Percentiles rank a stretch among this genome's conserved stretches.
Conservation (phyloP, 2,888 invertebrate species). For the Mimumesa dahlbomi region DNA sequence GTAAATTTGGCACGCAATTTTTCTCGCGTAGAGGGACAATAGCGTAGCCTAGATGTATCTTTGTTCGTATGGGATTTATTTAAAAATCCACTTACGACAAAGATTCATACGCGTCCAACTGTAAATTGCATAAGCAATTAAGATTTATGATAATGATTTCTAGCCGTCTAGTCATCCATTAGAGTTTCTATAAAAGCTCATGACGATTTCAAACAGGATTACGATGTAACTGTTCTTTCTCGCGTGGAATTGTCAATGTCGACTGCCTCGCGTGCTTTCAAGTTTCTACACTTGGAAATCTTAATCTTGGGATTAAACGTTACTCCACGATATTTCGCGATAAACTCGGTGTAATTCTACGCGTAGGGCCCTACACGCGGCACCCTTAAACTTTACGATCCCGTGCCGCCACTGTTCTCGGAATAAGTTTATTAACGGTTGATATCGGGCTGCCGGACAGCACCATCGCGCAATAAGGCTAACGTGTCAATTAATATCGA, state of each 20-base stretch:
- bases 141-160: conserved; percentile 30
- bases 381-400: too few species aligned
- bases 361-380: too few species aligned
- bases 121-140: conserved; percentile 23
- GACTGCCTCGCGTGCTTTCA: conserved; percentile 59
- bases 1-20: not conserved
- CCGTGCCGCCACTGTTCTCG: too few species aligned
- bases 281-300: too few species aligned
- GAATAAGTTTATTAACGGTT: not conserved
- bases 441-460: not conserved
- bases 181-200: conserved; percentile 34
- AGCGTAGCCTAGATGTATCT: not conserved
- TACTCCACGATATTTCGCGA: too few species aligned
- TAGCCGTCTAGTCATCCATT: not conserved
- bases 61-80: not conserved
- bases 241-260: conserved; percentile 38
- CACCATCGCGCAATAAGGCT: conserved; percentile 45
- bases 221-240: conserved; percentile 28
- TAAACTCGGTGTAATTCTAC: too few species aligned
- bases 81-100: conserved; percentile 12
- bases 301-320: too few species aligned
- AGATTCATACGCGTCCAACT: conserved; percentile 25
- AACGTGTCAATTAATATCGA: conserved; percentile 69
- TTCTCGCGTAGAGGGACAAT: not conserved
- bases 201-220: conserved; percentile 7